Evolutionary conservation across 2,113 vertebrate genomes (phyloP).

Genomic region (Catharus fuscescens): DNA sequence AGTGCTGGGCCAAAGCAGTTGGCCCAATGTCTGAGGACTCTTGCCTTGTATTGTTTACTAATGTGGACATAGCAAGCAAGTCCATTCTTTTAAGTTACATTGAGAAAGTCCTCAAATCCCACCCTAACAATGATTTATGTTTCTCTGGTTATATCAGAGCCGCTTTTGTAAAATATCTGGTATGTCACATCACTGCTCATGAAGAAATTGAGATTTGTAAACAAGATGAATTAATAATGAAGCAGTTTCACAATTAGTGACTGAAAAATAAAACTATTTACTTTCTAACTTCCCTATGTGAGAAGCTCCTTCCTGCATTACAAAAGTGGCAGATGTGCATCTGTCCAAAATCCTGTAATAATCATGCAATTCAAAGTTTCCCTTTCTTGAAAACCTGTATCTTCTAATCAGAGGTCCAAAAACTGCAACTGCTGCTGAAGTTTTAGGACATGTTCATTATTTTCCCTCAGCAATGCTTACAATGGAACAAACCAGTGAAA

Average conservation of each 20-base stretch:
- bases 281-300: background rate
- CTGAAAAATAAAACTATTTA: background rate
- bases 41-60: background rate
- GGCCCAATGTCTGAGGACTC: background rate
- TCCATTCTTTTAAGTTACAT: background rate
- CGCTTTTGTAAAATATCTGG: background rate
- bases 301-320: background rate
- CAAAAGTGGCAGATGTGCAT: background rate
- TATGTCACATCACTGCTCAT: background rate
- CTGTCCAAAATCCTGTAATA: background rate
- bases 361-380: background rate
- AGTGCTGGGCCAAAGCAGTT: background rate
- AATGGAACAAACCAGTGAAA: background rate
- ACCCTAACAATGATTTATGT: background rate
- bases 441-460: background rate
- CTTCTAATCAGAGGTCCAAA: background rate
- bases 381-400: background rate
- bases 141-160: background rate
- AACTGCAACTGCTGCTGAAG: background rate
- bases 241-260: background rate
- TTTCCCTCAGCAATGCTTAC: background rate
- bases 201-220: background rate
- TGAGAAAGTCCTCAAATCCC: background rate
- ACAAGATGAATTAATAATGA: background rate
- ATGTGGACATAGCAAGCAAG: rapidly evolving